Evolutionary conservation across 2,888 invertebrate genomes (phyloP).

Genomic region (Acanthacorydalis orientalis): DNA sequence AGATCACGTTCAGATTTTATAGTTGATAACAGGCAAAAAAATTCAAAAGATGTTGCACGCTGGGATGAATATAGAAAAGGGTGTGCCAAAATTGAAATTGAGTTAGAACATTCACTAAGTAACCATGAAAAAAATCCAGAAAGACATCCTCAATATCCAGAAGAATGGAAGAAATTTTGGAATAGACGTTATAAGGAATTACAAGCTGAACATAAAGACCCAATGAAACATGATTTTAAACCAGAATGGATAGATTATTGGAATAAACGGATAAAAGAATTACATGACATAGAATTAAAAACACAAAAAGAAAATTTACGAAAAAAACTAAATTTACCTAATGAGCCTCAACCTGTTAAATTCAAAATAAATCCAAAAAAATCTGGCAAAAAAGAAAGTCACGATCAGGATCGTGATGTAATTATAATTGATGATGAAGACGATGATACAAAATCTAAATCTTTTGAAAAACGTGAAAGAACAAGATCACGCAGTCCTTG

Average conservation of each 20-base stretch:
- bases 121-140: slow-evolving; percentile 74
- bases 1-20: background rate
- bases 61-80: slow-evolving; percentile 32
- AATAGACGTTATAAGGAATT: slow-evolving; percentile 66
- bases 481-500: slow-evolving; percentile 24
- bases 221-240: slow-evolving; percentile 67
- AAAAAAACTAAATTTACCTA: slow-evolving; percentile 28
- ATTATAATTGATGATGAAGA: slow-evolving; percentile 21
- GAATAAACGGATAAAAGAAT: slow-evolving; percentile 65
- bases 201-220: slow-evolving; percentile 57
- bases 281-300: slow-evolving; percentile 53
- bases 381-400: slow-evolving; percentile 17
- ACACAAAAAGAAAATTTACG: slow-evolving; percentile 50
- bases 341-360: slow-evolving; percentile 21
- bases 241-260: slow-evolving; percentile 80
- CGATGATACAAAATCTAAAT: background rate
- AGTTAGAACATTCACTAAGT: slow-evolving; percentile 45
- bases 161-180: slow-evolving; percentile 86
- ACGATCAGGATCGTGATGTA: slow-evolving; percentile 18
- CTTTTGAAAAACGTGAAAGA: slow-evolving; percentile 12
- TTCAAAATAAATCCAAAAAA: slow-evolving; percentile 20
- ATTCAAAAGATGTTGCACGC: slow-evolving; percentile 22
- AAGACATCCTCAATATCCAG: slow-evolving; percentile 73
- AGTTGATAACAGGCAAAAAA: slow-evolving; percentile 4
- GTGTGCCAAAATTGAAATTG: slow-evolving; percentile 32